Conservation (phyloP, 2,888 invertebrate genomes). For the Oegoconia quadripuncta region DNA sequence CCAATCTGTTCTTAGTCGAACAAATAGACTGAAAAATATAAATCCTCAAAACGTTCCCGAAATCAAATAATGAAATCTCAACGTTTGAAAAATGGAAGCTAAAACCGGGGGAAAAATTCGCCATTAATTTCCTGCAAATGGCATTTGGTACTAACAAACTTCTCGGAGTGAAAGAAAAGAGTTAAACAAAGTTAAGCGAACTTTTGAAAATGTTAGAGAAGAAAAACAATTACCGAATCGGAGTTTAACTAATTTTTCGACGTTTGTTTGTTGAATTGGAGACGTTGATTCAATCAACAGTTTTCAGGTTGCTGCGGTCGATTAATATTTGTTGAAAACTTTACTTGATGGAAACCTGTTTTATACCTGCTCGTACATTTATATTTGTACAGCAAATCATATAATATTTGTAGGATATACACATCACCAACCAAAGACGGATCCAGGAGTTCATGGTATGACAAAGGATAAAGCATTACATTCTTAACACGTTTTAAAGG, state of each 20-base stretch:
- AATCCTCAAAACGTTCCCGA: constrained; percentile 11
- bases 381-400: no score
- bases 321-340: neutral
- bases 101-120: constrained; percentile 34
- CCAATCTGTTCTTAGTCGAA: no score
- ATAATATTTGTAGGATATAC: no score
- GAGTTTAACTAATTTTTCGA: constrained; percentile 38
- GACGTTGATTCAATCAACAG: constrained; percentile 16
- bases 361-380: no score
- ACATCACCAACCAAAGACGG: no score
- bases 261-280: constrained; percentile 20
- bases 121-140: constrained; percentile 67
- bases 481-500: no score
- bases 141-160: constrained; percentile 49
- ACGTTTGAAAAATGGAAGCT: constrained; percentile 42
- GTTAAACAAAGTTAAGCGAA: constrained; percentile 42
- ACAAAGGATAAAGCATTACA: no score
- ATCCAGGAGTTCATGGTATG: no score
- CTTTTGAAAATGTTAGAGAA: constrained; percentile 40
- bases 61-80: constrained; percentile 30
- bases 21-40: no score
- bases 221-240: constrained; percentile 58
- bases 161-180: constrained; percentile 49
- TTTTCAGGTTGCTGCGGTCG: neutral
- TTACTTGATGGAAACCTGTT: neutral